Conservation (phyloP, 2,113 vertebrate genomes). For the Sinosuthora webbiana region DNA sequence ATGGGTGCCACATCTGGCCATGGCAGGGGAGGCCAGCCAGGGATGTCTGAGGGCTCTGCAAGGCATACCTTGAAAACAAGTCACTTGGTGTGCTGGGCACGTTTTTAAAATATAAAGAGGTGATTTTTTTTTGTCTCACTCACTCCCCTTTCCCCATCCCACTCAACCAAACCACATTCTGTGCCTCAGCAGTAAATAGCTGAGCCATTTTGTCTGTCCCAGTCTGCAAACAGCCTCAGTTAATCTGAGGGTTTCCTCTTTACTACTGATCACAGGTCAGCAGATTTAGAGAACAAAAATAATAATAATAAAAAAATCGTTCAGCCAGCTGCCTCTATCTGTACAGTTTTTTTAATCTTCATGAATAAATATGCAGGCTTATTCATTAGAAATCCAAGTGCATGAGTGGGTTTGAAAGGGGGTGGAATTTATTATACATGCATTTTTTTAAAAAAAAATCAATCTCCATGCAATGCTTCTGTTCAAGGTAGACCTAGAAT, state of each 20-base stretch:
- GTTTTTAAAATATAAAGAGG: background rate
- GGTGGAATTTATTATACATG: slow-evolving; percentile 58
- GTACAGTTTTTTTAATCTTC: slow-evolving; percentile 51
- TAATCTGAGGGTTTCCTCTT: background rate
- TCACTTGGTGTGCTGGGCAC: background rate
- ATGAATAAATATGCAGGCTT: slow-evolving; percentile 57
- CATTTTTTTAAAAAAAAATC: background rate
- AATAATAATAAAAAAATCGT: background rate
- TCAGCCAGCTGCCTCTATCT: slow-evolving; percentile 50
- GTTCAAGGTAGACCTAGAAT: background rate
- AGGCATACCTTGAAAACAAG: background rate
- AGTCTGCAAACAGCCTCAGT: background rate
- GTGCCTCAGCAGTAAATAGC: background rate
- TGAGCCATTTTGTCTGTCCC: background rate
- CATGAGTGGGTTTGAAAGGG: slow-evolving; percentile 53
- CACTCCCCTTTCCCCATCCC: background rate
- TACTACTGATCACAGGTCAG: slow-evolving; percentile 1
- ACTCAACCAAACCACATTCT: fast-evolving
- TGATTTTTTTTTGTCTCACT: background rate
- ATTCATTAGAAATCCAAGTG: slow-evolving; percentile 54
- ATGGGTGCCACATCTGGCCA: background rate
- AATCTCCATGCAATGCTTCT: slow-evolving; percentile 5
- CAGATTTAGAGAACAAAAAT: slow-evolving; percentile 6
- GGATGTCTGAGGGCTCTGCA: background rate
- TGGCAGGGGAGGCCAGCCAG: fast-evolving